Base-by-base conservation (phyloP, 23 tunicate species). In the Corella eumyota region DNA sequence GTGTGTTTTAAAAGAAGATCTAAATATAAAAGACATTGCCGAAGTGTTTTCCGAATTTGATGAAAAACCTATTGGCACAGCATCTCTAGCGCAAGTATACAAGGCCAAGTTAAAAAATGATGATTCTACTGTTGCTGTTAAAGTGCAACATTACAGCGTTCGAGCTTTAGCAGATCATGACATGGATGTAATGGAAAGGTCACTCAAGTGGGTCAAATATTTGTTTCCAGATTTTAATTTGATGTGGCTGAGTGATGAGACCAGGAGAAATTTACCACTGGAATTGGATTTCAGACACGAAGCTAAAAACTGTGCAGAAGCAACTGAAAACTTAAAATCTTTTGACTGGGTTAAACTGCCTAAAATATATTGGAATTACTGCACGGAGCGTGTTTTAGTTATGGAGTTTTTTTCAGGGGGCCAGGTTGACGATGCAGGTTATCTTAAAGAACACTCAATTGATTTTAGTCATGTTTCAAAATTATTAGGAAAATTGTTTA, bases 21-120 rank as follows among this genome's bases (percentile, higher is more conserved):
- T 92, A 35, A 51, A 49, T 3, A 53, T 88, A 4, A 37, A 50
- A 31, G 53, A 61, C 25, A 1, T 92, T 15, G 79, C 77, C 51
- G 98, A 92, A 33, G 15, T 92, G 3, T 92, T 92, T 66, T n/a
- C 53, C 3, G 77, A 76, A 1, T 83, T 83, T 51, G 32, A 56
- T 25, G 51, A 63, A 21, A 65, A 66, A 36, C 98, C 98, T 22
- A 40, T 92, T 0, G 98, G 98, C 20, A 83, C 98, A 2, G 98
- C 98, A 30, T 92, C 98, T 1, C 75, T 92, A 32, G 98, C 98
- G 3, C 98, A 92, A 61, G 91, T 83, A 26, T 81, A 92, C 34
- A 70, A 65, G 46, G 98, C 98, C 4, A 77, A 37, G 21, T 48
- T 92, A 44, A 84, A 60, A 38, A 34, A 47, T 2, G 63, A 71